These are phyloP conservation scores for Neuroterus valhalla DNA, from an alignment of 1,140 invertebrate species.

Conservation along the genomic window DNA sequence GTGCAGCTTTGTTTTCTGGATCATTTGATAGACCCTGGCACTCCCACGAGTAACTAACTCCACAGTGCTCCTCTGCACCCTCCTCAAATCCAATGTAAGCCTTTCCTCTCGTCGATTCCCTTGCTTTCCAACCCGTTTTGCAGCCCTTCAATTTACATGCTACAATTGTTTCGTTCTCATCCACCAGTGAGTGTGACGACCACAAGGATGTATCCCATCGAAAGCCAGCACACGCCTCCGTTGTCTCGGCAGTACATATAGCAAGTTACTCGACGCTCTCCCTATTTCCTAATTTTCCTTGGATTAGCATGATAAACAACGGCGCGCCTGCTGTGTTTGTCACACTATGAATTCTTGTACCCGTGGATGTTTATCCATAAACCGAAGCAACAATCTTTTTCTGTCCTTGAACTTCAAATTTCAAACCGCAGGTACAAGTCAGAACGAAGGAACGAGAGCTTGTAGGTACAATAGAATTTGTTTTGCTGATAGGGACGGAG, in stretches of 20 bases:
- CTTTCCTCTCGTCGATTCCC: constrained; percentile 35
- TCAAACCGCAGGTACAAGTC: no score
- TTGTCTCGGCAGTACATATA: constrained; percentile 16
- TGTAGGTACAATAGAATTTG: no score
- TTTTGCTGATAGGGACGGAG: no score
- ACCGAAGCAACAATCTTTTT: no score
- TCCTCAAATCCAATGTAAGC: constrained; percentile 49
- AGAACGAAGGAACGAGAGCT: no score
- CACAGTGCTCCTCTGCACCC: constrained; percentile 42
- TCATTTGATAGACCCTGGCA: constrained; percentile 54
- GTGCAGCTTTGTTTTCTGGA: constrained; percentile 59
- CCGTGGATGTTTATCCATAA: no score
- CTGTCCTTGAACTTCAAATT: no score
- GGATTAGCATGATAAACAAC: constrained; percentile 55
- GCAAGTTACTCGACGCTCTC: constrained; percentile 39
- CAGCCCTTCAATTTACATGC: constrained; percentile 63
- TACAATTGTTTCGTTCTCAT: constrained; percentile 55
- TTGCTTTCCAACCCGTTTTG: constrained; percentile 43
- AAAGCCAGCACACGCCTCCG: constrained; percentile 48
- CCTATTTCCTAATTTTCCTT: constrained; percentile 54
- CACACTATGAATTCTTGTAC: no score
- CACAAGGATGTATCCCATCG: constrained; percentile 46
- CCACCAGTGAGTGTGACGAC: constrained; percentile 31
- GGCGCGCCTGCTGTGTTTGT: neutral
- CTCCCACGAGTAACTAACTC: constrained; percentile 39